phyloP scores from a whole-genome alignment of 1,140 invertebrate genomes.

The Vanessa tameamea region DNA sequence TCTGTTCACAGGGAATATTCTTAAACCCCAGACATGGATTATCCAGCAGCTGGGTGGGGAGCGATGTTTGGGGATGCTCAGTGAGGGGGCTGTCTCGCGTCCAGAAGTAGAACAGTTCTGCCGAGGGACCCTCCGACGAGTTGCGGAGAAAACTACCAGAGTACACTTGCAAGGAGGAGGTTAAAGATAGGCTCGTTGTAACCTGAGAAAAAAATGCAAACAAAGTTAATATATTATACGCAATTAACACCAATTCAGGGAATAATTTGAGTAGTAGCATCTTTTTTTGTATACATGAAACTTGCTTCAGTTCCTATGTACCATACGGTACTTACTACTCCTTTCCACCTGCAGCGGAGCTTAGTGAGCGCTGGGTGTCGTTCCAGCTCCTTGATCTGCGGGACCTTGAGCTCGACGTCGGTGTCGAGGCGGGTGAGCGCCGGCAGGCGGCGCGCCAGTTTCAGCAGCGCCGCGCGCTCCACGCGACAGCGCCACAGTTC shows the following conservation, averaged over 20 bases:
- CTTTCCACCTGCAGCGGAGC: background rate
- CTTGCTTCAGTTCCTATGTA: too few relatives aligned
- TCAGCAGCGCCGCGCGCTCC: background rate
- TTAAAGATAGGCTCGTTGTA: background rate
- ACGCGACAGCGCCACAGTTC: conserved; percentile 40
- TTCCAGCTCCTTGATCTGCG: background rate
- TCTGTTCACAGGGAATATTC: background rate
- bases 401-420: conserved; percentile 3
- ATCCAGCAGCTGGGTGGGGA: background rate
- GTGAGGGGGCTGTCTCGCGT: background rate
- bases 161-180: background rate
- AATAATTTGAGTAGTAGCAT: too few relatives aligned
- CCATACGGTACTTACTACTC: background rate
- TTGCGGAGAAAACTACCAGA: conserved; percentile 3
- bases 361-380: background rate
- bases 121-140: conserved; percentile 22
- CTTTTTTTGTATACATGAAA: too few relatives aligned
- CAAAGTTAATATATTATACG: too few relatives aligned
- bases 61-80: background rate
- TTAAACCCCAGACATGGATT: background rate
- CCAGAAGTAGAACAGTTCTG: conserved; percentile 29
- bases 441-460: conserved; percentile 26
- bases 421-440: conserved; percentile 30
- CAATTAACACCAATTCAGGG: too few relatives aligned
- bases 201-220: background rate